Evolutionary conservation across 2,888 invertebrate species (phyloP), one percentile per base, ranked within the genome.

Genomic region (Heteromyza rotundicornis): DNA sequence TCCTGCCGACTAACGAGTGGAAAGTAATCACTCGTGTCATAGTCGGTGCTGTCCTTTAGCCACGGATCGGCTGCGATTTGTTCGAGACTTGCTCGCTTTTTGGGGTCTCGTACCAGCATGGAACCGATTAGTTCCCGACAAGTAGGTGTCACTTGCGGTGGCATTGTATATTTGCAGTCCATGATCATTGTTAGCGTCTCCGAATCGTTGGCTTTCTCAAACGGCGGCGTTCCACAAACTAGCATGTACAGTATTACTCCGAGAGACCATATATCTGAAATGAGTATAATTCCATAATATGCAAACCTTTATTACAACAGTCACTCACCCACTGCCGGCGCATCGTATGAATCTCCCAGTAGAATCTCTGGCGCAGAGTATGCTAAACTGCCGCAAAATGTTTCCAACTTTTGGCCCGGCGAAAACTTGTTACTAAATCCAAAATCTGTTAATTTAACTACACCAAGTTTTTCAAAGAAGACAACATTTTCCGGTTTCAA

Each of bases 401-500:
- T 99, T 83, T 96, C 96, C 78, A 98, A 84, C 82, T 97, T 96
- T 84, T 96, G 95, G 55, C 98, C 98, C 20, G 98, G 98, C 79
- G 92, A 94, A 84, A 94, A 94, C 84, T 92, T 91, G 86, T 99
- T 99, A 85, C 98, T 98, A 81, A 90, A 92, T 70, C 97, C 99
- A 86, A 99, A 99, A 85, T 99, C 99, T 65, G 99, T 99, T 80
- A 99, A 87, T 86, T 99, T 99, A 32, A 99, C 98, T 81, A 96
- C 89, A 62, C 96, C 96, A 75, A 95, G 86, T 85, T 96, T 95
- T 84, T 98, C 96, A 84, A 99, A 99, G 86, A 98, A 98, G 55
- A 99, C 97, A 63, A 99, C 98, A 86, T 99, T 99, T 85, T 99
- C 99, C 14, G 98, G 99, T 85, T 99, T 99, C 70, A 99, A 87